phyloP scores from a whole-genome alignment of 2,888 invertebrate species.

The Ormyrus labotus region DNA sequence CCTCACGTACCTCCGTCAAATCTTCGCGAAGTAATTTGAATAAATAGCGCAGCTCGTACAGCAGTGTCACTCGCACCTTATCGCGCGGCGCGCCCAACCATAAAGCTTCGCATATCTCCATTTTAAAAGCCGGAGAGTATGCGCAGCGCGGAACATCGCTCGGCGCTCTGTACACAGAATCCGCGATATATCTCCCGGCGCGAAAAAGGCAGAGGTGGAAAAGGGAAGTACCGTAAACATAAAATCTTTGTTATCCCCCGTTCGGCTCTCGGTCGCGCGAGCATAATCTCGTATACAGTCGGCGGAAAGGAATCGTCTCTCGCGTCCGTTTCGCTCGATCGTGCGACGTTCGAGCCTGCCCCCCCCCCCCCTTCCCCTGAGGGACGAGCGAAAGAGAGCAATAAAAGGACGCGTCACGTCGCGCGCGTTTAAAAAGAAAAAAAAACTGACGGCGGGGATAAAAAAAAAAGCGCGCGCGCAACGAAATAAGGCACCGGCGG shows the following conservation, averaged over 20 bases:
- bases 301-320: neutral
- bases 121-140: too few relatives aligned
- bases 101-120: too few relatives aligned
- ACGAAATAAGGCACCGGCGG: too few relatives aligned
- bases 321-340: slow-evolving; percentile 32
- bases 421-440: neutral
- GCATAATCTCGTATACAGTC: neutral
- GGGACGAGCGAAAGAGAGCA: neutral
- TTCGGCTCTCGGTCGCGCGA: neutral
- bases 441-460: neutral
- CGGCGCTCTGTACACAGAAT: too few relatives aligned
- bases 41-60: too few relatives aligned
- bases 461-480: neutral
- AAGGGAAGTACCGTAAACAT: slow-evolving; percentile 23
- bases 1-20: too few relatives aligned
- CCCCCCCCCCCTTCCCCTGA: too few relatives aligned
- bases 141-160: too few relatives aligned
- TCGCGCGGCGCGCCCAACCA: too few relatives aligned
- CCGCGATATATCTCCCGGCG: too few relatives aligned
- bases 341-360: neutral
- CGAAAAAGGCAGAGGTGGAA: neutral
- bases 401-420: neutral
- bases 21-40: too few relatives aligned
- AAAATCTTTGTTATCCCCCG: slow-evolving; percentile 19
- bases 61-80: too few relatives aligned